Base-by-base conservation (phyloP, 2,113 vertebrate species). In the Trogon melanurus region DNA sequence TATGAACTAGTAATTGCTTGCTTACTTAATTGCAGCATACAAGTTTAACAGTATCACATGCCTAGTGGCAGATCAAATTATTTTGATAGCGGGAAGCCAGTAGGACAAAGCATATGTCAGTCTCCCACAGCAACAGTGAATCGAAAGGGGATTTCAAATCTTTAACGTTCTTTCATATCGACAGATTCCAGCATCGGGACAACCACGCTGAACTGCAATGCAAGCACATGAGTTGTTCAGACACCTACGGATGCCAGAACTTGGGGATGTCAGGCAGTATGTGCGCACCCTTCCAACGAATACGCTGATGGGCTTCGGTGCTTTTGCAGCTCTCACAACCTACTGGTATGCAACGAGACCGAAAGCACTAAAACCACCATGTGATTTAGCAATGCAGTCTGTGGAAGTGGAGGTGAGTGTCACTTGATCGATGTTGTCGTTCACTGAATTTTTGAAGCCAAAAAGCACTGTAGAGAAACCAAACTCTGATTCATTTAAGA, bases 321-420 rank as follows among this genome's bases (percentile, higher is more conserved):
- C 99, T 8, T 98, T 99, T 2, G 99, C 99, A 0, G 99, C 99
- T 5, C 97, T 99, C 86, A 99, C 99, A 0, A 99, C 99, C 20
- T 99, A 99, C 97, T 99, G 99, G 99, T 99, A 99, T 11, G 98
- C 99, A 72, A 99, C 99, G 3, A 98, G 99, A 66, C 99, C 99
- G 0, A 99, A 98, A 91, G 98, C 99, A 56, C 97, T 99, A 82
- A 99, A 98, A 74, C 99, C 99, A 1, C 98, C 99, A 34, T 99
- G 99, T 50, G 99, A 99, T 95, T 98, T 99, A 73, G 84, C 97
- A 51, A 97, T 98, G 98, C 99, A 99, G 94, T 99, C 99, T 0
- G 93, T 99, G 95, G 99, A 99, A 97, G 86, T 99, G 23, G 94
- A 98, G 96, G 99, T 99, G 95, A 96, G 98, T 98, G 89, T 73